phyloP scores from a whole-genome alignment of 2,888 invertebrate genomes.

The Drosophila hawaiiensis region DNA sequence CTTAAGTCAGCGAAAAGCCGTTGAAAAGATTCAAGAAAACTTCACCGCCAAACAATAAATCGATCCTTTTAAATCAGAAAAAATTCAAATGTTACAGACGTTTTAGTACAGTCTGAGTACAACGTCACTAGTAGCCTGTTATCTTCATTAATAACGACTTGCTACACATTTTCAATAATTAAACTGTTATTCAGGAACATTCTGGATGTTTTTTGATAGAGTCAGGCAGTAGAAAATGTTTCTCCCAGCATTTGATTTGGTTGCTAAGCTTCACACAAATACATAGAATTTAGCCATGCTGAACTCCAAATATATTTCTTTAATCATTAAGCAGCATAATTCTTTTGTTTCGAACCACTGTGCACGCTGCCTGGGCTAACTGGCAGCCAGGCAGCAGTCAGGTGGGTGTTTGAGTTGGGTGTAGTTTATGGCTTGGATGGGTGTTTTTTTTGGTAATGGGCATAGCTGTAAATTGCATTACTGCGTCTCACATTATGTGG shows the following conservation, averaged over 20 bases:
- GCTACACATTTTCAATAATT: background rate
- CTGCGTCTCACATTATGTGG: conserved; percentile 45
- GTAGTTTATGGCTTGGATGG: conserved; percentile 1
- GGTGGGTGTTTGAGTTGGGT: conserved; percentile 7
- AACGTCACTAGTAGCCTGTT: background rate
- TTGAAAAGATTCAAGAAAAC: background rate
- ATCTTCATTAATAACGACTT: background rate
- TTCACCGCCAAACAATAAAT: background rate
- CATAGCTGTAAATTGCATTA: conserved; percentile 76
- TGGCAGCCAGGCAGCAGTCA: conserved; percentile 6
- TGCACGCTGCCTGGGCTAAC: background rate
- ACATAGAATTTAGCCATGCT: background rate
- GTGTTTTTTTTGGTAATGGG: conserved; percentile 24
- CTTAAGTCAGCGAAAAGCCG: background rate
- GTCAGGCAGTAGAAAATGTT: background rate
- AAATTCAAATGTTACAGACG: background rate
- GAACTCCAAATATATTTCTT: background rate
- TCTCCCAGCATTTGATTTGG: background rate
- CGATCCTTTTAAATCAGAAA: too few species aligned
- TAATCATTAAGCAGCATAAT: background rate
- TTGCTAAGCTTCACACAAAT: background rate
- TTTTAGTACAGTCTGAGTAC: too few species aligned
- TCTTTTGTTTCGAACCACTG: background rate
- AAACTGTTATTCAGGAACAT: background rate
- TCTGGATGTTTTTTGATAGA: background rate